Percentiles rank a stretch among this genome's conserved stretches.
Evolutionary conservation across 2,113 vertebrate species (phyloP).

Genomic region (Podarcis raffonei): DNA sequence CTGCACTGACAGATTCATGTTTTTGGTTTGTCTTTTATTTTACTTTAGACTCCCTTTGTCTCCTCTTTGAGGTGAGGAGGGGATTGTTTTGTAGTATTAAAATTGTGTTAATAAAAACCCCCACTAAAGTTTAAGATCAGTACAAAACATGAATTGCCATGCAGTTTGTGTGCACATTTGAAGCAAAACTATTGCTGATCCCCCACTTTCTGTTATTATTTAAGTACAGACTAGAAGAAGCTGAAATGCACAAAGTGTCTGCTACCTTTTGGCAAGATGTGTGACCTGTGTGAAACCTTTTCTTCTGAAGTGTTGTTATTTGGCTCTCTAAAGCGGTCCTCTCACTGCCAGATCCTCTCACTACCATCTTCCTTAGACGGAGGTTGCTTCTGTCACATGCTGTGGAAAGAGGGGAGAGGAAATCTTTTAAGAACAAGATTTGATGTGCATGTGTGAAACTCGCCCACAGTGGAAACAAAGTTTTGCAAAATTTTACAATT

Average conservation of each 20-base stretch:
- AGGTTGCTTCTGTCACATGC: conserved; percentile 62
- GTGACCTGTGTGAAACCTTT: conserved; percentile 69
- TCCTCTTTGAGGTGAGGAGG: too few relatives aligned
- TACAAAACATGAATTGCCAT: too few relatives aligned
- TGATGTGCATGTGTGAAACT: background rate
- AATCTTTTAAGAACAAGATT: background rate
- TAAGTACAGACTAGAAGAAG: background rate
- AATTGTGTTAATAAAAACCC: too few relatives aligned
- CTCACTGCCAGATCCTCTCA: background rate
- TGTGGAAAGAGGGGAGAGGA: background rate
- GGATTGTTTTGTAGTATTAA: too few relatives aligned
- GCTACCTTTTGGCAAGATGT: background rate
- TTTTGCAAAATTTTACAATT: background rate
- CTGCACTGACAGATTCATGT: too few relatives aligned
- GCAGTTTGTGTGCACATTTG: background rate
- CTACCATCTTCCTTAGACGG: conserved; percentile 73
- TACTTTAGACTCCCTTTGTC: too few relatives aligned
- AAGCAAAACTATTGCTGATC: background rate
- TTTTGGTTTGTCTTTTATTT: too few relatives aligned
- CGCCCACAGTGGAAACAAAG: background rate
- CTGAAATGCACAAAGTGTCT: background rate
- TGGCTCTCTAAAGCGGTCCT: conserved; percentile 63
- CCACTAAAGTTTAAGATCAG: too few relatives aligned
- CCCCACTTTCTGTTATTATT: background rate
- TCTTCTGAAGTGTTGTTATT: conserved; percentile 67